A percentile compares a stretch with the other conserved stretches of the same genome.
phyloP scores from a whole-genome alignment of 2,888 invertebrate genomes.

The Acanthopleura granulata region DNA sequence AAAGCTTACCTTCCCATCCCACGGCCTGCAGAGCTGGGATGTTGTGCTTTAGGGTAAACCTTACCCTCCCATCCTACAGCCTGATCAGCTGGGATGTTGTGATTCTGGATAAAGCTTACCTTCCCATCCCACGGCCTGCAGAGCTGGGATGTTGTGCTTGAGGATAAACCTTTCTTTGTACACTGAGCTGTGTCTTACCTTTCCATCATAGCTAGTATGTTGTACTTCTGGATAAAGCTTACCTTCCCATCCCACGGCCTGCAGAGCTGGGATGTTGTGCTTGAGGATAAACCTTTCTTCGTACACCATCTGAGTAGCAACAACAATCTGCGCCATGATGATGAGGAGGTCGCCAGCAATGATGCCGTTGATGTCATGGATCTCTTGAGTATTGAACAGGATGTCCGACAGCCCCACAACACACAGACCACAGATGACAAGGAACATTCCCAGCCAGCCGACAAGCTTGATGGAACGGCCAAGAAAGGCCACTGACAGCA shows the following conservation, averaged over 20 bases:
- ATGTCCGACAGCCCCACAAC: conserved; percentile 67
- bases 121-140: conserved; percentile 96
- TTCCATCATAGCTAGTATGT: conserved; percentile 94
- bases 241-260: conserved; percentile 96
- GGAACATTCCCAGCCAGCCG: conserved; percentile 71
- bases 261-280: conserved; percentile 87
- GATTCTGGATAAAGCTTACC: conserved; percentile 74
- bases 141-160: conserved; percentile 86
- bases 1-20: conserved; percentile 88
- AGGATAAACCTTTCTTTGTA: conserved; percentile 92
- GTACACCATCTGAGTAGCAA: conserved; percentile 91
- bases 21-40: conserved; percentile 92
- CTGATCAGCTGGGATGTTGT: conserved; percentile 76
- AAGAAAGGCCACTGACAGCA: conserved; percentile 62
- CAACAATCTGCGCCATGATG: conserved; percentile 80
- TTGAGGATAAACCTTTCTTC: conserved; percentile 92
- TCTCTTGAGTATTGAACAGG: conserved; percentile 40
- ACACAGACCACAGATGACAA: conserved; percentile 67
- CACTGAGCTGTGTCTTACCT: conserved; percentile 86
- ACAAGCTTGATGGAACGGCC: conserved; percentile 58
- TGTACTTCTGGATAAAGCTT: conserved; percentile 73
- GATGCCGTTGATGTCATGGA: conserved; percentile 76
- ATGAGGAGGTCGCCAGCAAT: conserved; percentile 80
- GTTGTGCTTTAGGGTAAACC: conserved; percentile 84
- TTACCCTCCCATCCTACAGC: conserved; percentile 92